Conservation (phyloP, 2,797 vertebrate genomes). For the Tarsius wallacei region DNA sequence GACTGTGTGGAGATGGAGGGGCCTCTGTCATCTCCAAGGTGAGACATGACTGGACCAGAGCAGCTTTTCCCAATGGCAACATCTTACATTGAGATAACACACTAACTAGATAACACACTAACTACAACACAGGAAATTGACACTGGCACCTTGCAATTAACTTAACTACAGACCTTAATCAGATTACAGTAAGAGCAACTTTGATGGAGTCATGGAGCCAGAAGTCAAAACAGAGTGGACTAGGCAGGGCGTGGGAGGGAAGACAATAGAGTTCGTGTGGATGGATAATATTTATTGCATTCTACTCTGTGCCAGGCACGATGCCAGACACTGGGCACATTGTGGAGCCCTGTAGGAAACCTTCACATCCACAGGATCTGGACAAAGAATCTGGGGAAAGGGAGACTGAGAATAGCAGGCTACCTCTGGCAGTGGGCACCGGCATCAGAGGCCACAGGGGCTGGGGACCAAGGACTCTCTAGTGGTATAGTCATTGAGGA, state of each 20-base stretch:
- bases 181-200: background rate
- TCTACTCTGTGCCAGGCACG: fast-evolving
- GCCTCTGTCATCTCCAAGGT: no score
- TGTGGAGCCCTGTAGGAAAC: background rate
- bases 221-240: background rate
- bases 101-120: background rate
- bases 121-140: background rate
- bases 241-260: background rate
- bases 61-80: background rate
- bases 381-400: background rate
- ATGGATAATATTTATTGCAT: background rate
- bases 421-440: background rate
- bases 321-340: background rate
- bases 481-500: background rate
- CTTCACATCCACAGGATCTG: background rate
- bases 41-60: background rate
- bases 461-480: background rate
- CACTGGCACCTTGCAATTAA: background rate
- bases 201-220: background rate
- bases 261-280: fast-evolving
- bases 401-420: background rate
- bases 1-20: background rate
- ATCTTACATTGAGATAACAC: background rate
- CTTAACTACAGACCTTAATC: background rate
- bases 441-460: background rate